A percentile compares a stretch with the other conserved stretches of the same genome.
Conservation (phyloP, 2,113 vertebrate species). For the Peromyscus californicus region DNA sequence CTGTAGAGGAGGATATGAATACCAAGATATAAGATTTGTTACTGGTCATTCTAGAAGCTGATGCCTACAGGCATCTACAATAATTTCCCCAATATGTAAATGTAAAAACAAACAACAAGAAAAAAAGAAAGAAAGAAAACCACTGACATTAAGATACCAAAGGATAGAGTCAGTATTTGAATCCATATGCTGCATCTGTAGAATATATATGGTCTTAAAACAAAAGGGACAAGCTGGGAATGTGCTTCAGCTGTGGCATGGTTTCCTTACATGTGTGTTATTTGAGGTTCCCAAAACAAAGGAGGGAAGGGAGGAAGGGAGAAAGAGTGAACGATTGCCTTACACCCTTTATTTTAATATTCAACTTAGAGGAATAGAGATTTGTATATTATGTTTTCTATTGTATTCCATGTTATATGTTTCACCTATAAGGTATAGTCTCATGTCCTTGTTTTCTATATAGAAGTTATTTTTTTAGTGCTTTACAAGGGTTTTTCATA, state of each 20-base stretch:
- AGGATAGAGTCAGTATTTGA: not conserved
- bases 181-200: not conserved
- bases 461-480: not conserved
- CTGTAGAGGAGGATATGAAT: not conserved
- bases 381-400: not conserved
- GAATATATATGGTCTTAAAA: not conserved
- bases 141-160: not conserved
- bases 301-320: not conserved
- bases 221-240: too few species aligned
- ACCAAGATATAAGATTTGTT: not conserved
- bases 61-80: not conserved
- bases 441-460: not conserved
- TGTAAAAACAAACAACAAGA: not conserved
- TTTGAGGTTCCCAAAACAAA: too few species aligned
- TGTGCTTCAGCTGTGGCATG: too few species aligned
- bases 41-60: not conserved
- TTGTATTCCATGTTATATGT: not conserved
- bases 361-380: not conserved
- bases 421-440: not conserved
- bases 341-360: not conserved
- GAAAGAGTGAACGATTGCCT: not conserved
- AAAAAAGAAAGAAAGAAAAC: not conserved
- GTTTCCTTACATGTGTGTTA: too few species aligned
- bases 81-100: not conserved
- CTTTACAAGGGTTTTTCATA: not conserved